Evolutionary conservation across 2,888 invertebrate genomes (phyloP).

Genomic region (Acheta domesticus): DNA sequence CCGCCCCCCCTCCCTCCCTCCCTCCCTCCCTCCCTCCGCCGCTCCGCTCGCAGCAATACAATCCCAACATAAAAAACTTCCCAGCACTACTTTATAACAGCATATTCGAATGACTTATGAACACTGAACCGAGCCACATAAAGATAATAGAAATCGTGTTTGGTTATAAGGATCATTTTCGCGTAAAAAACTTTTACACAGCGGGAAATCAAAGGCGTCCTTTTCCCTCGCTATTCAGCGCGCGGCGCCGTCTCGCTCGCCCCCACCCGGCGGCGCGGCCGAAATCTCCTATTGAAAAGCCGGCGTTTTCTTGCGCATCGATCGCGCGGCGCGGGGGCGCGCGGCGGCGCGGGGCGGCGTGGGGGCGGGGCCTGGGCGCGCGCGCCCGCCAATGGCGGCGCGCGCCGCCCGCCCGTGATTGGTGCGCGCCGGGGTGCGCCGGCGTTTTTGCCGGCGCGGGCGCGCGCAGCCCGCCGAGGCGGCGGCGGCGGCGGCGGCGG

Average conservation of each 20-base stretch:
- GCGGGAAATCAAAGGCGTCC: neutral
- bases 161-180: conserved; percentile 34
- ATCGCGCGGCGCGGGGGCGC: neutral
- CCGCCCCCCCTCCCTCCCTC: conserved; percentile 18
- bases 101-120: conserved; percentile 25
- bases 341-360: neutral
- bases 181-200: conserved; percentile 22
- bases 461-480: neutral
- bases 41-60: conserved; percentile 19
- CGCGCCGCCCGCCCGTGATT: neutral
- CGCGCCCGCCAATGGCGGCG: neutral
- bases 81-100: conserved; percentile 25
- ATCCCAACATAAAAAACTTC: neutral
- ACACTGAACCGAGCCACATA: conserved; percentile 27
- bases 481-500: neutral
- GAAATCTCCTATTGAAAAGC: conserved; percentile 31
- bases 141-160: conserved; percentile 28
- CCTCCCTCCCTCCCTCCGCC: conserved; percentile 5
- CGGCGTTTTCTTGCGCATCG: neutral
- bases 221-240: neutral
- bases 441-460: neutral
- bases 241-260: neutral
- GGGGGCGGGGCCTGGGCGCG: neutral
- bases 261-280: conserved; percentile 20
- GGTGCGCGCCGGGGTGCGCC: neutral